Evolutionary conservation across 2,113 vertebrate species (phyloP).

Genomic region (Ciconia stormi): DNA sequence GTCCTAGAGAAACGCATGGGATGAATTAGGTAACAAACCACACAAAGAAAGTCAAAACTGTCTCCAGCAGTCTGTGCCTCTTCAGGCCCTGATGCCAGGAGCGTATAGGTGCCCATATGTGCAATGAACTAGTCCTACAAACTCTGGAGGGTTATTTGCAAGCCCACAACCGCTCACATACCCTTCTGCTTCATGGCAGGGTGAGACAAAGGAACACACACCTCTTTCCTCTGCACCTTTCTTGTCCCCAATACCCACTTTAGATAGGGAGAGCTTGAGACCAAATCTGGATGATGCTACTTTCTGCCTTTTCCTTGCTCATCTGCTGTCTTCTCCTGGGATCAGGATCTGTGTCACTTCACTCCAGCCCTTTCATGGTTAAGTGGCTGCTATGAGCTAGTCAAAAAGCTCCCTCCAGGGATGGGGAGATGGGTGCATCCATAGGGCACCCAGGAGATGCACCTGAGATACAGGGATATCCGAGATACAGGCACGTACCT

Average conservation of each 20-base stretch:
- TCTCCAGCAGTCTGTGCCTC: neutral
- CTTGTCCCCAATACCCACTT: neutral
- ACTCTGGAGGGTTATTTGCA: neutral
- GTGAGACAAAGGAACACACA: neutral
- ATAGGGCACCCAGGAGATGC: neutral
- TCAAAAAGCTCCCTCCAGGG: neutral
- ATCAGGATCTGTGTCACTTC: neutral
- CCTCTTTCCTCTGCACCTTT: neutral
- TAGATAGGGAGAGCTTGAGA: neutral
- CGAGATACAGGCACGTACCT: neutral
- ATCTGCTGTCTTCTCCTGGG: neutral
- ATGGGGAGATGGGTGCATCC: neutral
- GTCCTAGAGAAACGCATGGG: neutral
- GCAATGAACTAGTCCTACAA: neutral
- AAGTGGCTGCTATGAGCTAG: neutral
- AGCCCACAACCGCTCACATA: neutral
- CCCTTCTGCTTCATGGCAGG: neutral
- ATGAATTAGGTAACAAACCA: neutral
- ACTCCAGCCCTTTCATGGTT: neutral
- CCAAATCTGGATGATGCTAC: neutral
- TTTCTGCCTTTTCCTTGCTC: neutral
- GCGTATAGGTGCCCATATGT: rapidly evolving
- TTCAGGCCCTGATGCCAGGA: neutral
- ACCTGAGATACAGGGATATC: neutral
- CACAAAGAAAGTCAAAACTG: neutral